Percentiles rank a stretch among this genome's conserved stretches.
Evolutionary conservation across 1,140 invertebrate genomes (phyloP).

Genomic region (Parapsyche elsis): DNA sequence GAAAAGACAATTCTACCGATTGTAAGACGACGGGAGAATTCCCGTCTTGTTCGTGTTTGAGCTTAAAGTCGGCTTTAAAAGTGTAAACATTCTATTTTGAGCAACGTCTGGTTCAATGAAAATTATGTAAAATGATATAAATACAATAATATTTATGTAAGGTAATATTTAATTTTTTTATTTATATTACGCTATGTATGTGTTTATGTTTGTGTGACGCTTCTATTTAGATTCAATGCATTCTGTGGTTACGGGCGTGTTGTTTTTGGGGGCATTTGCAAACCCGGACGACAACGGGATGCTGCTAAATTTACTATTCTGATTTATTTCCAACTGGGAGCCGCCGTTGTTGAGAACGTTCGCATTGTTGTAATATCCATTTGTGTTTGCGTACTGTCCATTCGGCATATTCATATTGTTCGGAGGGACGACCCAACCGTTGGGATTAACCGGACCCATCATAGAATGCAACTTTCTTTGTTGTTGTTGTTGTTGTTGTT

Average conservation of each 20-base stretch:
- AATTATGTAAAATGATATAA: not conserved
- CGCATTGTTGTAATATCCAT: constrained; percentile 48
- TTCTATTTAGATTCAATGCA: constrained; percentile 68
- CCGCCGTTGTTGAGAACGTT: constrained; percentile 36
- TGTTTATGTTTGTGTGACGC: not conserved
- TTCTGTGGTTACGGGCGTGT: constrained; percentile 62
- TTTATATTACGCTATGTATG: constrained; percentile 6
- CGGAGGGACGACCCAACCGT: constrained; percentile 43
- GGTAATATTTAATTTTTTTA: not conserved
- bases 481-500: not conserved
- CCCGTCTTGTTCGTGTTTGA: not conserved
- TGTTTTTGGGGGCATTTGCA: constrained; percentile 59
- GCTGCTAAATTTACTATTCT: constrained; percentile 55
- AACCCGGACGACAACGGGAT: constrained; percentile 66
- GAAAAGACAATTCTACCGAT: constrained; percentile 1
- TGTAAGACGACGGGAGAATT: not conserved
- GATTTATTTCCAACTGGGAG: constrained; percentile 35
- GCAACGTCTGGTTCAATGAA: not conserved
- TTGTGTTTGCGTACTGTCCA: constrained; percentile 43
- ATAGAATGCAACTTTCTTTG: constrained; percentile 55
- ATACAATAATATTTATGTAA: not conserved
- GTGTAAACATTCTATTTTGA: not conserved
- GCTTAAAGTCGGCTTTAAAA: not conserved
- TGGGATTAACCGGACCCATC: constrained; percentile 20
- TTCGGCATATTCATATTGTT: not conserved